phyloP scores from a whole-genome alignment of 2,113 vertebrate genomes.

The Galbula dea region DNA sequence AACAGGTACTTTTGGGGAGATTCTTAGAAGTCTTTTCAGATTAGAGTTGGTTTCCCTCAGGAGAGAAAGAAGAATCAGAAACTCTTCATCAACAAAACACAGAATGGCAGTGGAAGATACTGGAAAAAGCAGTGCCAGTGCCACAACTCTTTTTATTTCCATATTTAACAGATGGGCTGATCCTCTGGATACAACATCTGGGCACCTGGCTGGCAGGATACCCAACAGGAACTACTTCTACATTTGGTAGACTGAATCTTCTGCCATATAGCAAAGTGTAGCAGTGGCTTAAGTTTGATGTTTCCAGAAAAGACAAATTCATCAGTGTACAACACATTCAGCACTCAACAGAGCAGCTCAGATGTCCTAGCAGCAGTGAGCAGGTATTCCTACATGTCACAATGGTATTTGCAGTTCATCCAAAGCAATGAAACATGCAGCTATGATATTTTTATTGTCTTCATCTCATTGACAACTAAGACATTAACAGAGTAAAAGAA shows the following conservation, averaged over 20 bases:
- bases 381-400: neutral
- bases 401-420: neutral
- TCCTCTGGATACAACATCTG: neutral
- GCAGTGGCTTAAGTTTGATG: neutral
- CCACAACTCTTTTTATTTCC: fast-evolving
- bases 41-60: neutral
- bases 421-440: neutral
- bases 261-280: fast-evolving
- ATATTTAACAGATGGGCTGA: neutral
- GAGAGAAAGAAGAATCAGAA: neutral
- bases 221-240: neutral
- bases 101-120: fast-evolving
- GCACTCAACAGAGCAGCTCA: neutral
- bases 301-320: neutral
- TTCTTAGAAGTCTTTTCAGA: neutral
- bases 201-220: neutral
- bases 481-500: neutral
- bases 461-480: neutral
- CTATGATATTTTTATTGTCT: neutral
- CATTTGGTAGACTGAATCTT: neutral
- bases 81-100: neutral
- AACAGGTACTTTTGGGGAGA: neutral
- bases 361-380: neutral
- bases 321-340: neutral
- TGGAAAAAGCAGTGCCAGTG: neutral